Evolutionary conservation across 2,797 vertebrate genomes (phyloP).

Genomic region (Sebastes nivosus): DNA sequence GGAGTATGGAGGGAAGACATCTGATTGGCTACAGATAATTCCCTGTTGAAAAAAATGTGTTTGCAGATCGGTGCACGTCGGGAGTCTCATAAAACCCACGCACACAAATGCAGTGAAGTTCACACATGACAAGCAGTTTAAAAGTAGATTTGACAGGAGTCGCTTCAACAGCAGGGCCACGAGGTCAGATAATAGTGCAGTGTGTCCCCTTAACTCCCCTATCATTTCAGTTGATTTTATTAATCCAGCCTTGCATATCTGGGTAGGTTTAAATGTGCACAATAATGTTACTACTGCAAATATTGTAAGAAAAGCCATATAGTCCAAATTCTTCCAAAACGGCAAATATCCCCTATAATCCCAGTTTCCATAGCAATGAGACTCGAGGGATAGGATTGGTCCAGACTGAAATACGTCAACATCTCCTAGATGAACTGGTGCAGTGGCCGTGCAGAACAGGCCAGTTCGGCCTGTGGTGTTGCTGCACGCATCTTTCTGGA

Average conservation of each 20-base stretch:
- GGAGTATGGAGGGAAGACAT: too few species aligned
- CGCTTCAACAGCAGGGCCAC: background rate
- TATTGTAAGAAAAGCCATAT: background rate
- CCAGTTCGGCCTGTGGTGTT: too few species aligned
- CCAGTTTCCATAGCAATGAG: background rate
- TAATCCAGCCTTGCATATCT: background rate
- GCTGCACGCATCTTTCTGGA: too few species aligned
- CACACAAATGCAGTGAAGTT: too few species aligned
- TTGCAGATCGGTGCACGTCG: too few species aligned
- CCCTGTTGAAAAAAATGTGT: too few species aligned
- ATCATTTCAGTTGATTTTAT: background rate
- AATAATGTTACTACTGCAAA: background rate
- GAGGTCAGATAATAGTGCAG: background rate
- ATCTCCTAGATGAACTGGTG: too few species aligned
- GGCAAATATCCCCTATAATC: background rate
- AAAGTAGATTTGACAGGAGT: background rate
- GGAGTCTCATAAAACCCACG: too few species aligned
- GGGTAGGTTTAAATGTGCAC: background rate
- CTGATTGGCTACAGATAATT: too few species aligned
- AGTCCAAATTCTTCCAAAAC: background rate
- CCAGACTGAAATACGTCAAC: background rate
- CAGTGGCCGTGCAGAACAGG: too few species aligned
- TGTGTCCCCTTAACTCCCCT: background rate
- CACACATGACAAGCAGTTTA: too few species aligned
- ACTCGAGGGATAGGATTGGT: background rate